Conservation (phyloP, 2,797 vertebrate genomes). For the Neoniphon sammara region DNA sequence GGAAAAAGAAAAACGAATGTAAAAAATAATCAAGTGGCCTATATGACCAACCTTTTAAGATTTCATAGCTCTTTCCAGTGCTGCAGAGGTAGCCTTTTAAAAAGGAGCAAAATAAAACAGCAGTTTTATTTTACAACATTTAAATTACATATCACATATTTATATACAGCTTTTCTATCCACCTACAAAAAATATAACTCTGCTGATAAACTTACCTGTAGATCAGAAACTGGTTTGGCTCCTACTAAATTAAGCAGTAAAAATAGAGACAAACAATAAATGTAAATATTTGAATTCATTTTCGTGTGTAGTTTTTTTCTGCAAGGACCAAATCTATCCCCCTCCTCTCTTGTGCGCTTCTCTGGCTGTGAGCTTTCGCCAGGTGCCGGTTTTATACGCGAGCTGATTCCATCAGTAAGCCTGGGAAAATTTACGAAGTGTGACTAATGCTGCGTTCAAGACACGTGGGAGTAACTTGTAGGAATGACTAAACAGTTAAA, state of each 20-base stretch:
- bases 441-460: conserved; percentile 66
- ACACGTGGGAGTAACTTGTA: conserved; percentile 38
- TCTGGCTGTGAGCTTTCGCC: conserved; percentile 24
- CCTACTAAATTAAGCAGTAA: conserved; percentile 62
- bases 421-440: conserved; percentile 64
- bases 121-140: no score
- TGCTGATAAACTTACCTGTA: conserved; percentile 72
- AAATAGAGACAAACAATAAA: conserved; percentile 71
- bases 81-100: no score
- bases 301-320: conserved; percentile 3
- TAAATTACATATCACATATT: not conserved
- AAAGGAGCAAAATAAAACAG: no score
- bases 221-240: conserved; percentile 74
- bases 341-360: conserved; percentile 14
- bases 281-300: conserved; percentile 55
- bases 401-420: conserved; percentile 72
- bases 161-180: not conserved
- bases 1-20: not conserved
- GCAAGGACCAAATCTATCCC: not conserved
- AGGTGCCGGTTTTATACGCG: conserved; percentile 76
- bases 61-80: no score
- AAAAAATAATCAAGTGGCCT: not conserved
- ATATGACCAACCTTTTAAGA: no score
- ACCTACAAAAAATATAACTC: no score
- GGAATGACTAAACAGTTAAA: not conserved